Evolutionary conservation across 1,140 invertebrate species (phyloP).

Genomic region (Cecropterus lyciades): DNA sequence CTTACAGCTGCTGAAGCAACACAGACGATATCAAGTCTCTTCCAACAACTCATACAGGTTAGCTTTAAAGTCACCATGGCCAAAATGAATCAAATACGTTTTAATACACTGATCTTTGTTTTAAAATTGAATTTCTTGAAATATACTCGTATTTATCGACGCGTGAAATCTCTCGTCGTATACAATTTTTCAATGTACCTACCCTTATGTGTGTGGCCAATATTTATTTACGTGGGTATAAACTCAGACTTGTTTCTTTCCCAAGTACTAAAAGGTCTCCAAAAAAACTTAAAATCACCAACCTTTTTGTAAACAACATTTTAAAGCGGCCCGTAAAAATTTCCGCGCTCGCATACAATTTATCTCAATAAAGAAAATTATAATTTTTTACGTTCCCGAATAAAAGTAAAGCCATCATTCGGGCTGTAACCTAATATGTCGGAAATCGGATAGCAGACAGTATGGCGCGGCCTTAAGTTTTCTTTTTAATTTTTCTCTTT

Average conservation of each 20-base stretch:
- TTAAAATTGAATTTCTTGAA: background rate
- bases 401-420: slow-evolving; percentile 72
- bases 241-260: slow-evolving; percentile 5
- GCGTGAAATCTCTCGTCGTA: background rate
- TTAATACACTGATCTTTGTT: background rate
- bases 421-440: slow-evolving; percentile 73
- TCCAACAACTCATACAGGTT: too few relatives aligned
- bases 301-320: slow-evolving; percentile 32
- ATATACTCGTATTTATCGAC: background rate
- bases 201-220: slow-evolving; percentile 5
- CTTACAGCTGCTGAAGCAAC: too few relatives aligned
- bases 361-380: slow-evolving; percentile 79
- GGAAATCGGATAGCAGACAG: slow-evolving; percentile 82
- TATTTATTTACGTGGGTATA: slow-evolving; percentile 17
- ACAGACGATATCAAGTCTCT: too few relatives aligned
- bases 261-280: slow-evolving; percentile 18
- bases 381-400: slow-evolving; percentile 72
- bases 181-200: background rate
- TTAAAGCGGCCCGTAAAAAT: slow-evolving; percentile 50
- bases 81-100: background rate
- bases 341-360: slow-evolving; percentile 53
- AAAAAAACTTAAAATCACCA: slow-evolving; percentile 16
- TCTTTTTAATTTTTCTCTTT: slow-evolving; percentile 76
- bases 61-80: background rate
- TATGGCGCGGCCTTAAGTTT: slow-evolving; percentile 80